Conservation (phyloP, 1,140 invertebrate species). For the Euwallacea fornicatus region DNA sequence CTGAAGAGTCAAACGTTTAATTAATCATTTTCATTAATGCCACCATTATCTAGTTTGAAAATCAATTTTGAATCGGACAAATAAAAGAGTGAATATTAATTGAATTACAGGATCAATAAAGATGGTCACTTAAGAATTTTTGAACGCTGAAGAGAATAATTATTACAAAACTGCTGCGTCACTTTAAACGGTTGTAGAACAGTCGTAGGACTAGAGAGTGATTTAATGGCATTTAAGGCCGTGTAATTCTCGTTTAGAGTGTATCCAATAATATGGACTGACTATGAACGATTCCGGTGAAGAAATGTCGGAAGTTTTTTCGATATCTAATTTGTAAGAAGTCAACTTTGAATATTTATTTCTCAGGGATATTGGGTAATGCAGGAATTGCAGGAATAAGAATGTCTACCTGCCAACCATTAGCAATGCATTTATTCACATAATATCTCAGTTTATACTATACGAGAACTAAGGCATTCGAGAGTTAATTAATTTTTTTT, state of each 20-base stretch:
- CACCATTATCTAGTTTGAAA: background rate
- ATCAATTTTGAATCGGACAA: background rate
- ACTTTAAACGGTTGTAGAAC: background rate
- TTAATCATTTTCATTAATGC: no score
- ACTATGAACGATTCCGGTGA: background rate
- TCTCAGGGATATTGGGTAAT: no score
- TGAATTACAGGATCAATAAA: constrained; percentile 2
- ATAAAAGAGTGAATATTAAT: background rate
- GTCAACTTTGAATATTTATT: background rate
- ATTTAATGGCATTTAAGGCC: background rate
- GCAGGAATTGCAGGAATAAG: no score
- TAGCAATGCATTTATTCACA: no score
- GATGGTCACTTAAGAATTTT: background rate
- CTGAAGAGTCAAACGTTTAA: no score
- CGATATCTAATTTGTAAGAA: background rate
- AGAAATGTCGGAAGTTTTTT: background rate
- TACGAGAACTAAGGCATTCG: no score
- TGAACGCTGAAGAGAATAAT: background rate
- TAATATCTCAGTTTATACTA: no score
- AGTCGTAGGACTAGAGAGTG: background rate
- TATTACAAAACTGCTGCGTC: background rate
- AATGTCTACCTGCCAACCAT: no score
- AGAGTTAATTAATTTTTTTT: no score
- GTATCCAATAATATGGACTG: background rate
- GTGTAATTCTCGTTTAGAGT: constrained; percentile 3